phyloP scores from a whole-genome alignment of 2,797 vertebrate genomes.

The Micrastur ruficollis region DNA sequence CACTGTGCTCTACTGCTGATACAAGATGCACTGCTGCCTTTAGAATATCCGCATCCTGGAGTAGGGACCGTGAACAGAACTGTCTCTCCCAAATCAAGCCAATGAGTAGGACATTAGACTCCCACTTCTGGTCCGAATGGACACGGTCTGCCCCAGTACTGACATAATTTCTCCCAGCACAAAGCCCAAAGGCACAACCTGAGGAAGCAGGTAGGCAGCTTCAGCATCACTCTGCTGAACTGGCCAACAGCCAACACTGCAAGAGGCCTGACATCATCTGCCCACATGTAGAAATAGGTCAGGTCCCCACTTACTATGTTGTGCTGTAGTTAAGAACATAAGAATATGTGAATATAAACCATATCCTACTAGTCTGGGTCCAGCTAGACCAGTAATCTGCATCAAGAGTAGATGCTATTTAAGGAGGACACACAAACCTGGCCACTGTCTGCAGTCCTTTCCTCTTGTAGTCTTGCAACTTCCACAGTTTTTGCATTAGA shows the following conservation, averaged over 20 bases:
- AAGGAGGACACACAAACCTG: background rate
- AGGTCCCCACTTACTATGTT: background rate
- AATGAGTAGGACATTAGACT: background rate
- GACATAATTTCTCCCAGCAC: background rate
- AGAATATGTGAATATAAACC: background rate
- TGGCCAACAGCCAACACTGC: background rate
- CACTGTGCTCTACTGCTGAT: background rate
- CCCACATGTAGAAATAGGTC: background rate
- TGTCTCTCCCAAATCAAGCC: background rate
- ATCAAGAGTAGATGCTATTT: background rate
- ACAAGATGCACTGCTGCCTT: background rate
- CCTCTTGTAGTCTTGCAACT: background rate
- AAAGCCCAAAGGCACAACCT: background rate
- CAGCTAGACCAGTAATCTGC: background rate
- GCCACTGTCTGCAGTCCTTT: background rate
- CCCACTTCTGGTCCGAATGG: background rate
- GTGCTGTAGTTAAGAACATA: background rate
- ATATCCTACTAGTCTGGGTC: rapidly evolving
- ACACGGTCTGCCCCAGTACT: background rate
- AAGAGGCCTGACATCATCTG: background rate
- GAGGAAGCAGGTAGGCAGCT: background rate
- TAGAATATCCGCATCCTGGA: background rate
- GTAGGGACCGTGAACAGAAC: background rate
- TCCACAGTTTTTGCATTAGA: background rate
- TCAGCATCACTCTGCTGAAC: background rate